phyloP scores from a whole-genome alignment of 2,888 invertebrate species.

The Helobdella robusta region DNA sequence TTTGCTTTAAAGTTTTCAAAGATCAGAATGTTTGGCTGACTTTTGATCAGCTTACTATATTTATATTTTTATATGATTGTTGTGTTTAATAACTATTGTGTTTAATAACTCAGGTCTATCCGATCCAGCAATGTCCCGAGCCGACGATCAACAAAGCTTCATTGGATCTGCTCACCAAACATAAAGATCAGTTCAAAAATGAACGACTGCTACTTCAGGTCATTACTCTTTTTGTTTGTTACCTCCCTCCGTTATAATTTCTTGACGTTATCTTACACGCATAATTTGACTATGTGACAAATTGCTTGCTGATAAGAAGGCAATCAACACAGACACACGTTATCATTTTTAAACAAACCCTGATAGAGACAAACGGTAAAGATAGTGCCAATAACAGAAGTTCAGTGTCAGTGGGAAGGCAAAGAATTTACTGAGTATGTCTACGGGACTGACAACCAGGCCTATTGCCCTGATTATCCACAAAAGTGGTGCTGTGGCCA shows the following conservation, averaged over 20 bases:
- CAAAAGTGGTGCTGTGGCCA: conserved; percentile 47
- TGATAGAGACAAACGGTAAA: conserved; percentile 47
- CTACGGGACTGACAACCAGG: conserved; percentile 48
- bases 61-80: too few species aligned
- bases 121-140: conserved; percentile 31
- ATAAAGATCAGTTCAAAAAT: conserved; percentile 25
- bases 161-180: conserved; percentile 29
- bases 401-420: conserved; percentile 44
- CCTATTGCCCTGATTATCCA: conserved; percentile 48
- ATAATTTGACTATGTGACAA: too few species aligned
- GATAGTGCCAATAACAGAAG: conserved; percentile 47
- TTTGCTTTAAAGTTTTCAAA: too few species aligned
- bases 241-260: too few species aligned
- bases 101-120: conserved; percentile 29
- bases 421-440: conserved; percentile 42
- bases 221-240: too few species aligned
- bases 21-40: too few species aligned
- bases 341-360: too few species aligned
- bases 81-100: too few species aligned
- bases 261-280: too few species aligned
- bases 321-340: too few species aligned
- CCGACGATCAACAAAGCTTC: conserved; percentile 30
- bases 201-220: conserved; percentile 31
- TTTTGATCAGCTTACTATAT: too few species aligned
- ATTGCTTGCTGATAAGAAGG: too few species aligned